Base-by-base conservation (phyloP, 2,797 vertebrate species). In the Prunella strophiata region DNA sequence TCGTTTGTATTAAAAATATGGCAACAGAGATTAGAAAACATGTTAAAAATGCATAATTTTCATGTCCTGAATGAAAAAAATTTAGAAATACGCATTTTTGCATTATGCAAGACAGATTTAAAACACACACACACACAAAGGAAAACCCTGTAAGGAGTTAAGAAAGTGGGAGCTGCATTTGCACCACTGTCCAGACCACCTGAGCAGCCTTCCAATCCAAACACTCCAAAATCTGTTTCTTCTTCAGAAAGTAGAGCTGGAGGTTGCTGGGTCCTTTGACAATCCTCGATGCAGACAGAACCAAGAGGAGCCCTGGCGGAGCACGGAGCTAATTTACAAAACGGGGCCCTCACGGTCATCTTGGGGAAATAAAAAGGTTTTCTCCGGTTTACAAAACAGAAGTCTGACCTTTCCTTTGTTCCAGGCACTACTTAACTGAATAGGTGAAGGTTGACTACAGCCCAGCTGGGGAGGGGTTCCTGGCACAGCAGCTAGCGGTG, bases 401-500 rank as follows among this genome's bases (percentile, higher is more conserved):
- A 78, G 95, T 93, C 80, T 11, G 89, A 91, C 85, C 89, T 91
- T 67, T 77, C 30, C 92, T 94, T 80, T 90, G 93, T 96, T 96
- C 94, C 95, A 97, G 97, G 97, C 96, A 95, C 96, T 95, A 73
- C 95, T 88, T 78, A 88, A 94, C 96, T 27, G 85, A 93, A 88
- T 22, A 66, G 1, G 83, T 32, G 25, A 71, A 67, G 75, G 91
- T 70, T 82, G 72, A 43, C 96, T 90, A 81, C 71, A 83, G 95
- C 48, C 27, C 20, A 22, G 87, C 1, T 1, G 13, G 72, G 88
- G 84, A 86, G 72, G 61, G 72, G 51, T 38, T 45, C 70, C 81
- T 57, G 50, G 50, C 42, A 34, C 48, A 8, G 7, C 40, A 11
- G 4, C 97, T 98, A 99, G 94, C 99, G 99, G 91, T 99, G 99